These are phyloP conservation scores for Acromyrmex echinatior DNA, from an alignment of 1,140 invertebrate genomes.

Conservation along the genomic window DNA sequence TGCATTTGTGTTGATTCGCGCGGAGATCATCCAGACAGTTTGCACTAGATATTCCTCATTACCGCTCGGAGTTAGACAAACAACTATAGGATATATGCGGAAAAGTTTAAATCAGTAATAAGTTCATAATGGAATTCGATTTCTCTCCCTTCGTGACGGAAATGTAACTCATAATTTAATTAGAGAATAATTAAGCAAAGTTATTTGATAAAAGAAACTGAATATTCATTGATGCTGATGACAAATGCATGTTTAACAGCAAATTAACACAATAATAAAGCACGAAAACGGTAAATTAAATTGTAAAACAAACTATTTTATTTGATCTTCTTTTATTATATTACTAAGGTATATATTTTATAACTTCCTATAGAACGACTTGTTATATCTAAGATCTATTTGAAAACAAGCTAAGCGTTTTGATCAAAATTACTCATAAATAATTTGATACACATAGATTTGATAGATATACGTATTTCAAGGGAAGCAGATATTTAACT, in stretches of 20 bases:
- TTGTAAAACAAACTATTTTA: neutral
- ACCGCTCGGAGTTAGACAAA: slow-evolving; percentile 22
- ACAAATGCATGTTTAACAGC: neutral
- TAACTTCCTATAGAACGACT: neutral
- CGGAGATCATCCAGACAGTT: slow-evolving; percentile 31
- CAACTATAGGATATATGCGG: neutral
- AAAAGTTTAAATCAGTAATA: slow-evolving; percentile 35
- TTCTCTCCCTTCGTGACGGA: neutral
- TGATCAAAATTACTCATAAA: neutral
- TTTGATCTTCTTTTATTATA: neutral
- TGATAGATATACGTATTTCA: neutral
- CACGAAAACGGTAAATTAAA: no score
- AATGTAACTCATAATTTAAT: slow-evolving; percentile 18
- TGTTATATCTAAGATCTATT: neutral
- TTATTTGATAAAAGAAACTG: no score
- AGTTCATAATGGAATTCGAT: slow-evolving; percentile 54
- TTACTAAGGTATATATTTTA: neutral
- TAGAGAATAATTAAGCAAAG: neutral
- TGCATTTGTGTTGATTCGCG: slow-evolving; percentile 28
- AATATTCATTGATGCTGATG: neutral
- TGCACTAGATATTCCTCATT: slow-evolving; percentile 37
- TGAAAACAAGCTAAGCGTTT: neutral
- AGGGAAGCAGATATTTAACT: neutral
- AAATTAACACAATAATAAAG: neutral
- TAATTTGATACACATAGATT: neutral